Evolutionary conservation across 2,888 invertebrate species (phyloP), one percentile per base, ranked within the genome.

Genomic region (Beris morrisii): DNA sequence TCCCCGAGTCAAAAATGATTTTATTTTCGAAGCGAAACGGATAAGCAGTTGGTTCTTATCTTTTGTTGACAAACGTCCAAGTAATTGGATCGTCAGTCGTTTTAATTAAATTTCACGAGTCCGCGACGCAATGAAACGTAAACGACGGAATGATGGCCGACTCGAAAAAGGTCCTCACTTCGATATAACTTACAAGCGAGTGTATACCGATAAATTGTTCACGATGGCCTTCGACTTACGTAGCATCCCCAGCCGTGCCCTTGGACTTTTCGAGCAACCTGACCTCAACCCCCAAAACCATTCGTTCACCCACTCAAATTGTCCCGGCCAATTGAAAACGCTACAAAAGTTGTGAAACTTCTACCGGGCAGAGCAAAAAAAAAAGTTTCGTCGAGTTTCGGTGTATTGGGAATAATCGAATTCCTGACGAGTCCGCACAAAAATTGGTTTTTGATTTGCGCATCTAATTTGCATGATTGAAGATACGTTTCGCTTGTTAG

Each of bases 391-490:
- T 45, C 31, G 38, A 13, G 52, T 38, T 28, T 31, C 38, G 7
- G 32, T 59, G n/a, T 50, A 50, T 12, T 50, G 38, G 43, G 38
- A 61, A 61, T 50, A 61, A 61, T 50, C 50, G 61, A 61, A 61
- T 61, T 61, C 43, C 61, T 11, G 50, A 50, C 31, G 52, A 61
- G 43, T 52, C 46, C 50, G 12, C 52, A 52, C 52, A 50, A 38
- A 22, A 61, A 61, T 61, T 52, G 61, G 61, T 61, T 61, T 59
- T 59, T 61, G 61, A 61, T 50, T 61, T 38, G 61, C n/a, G 50
- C 61, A 61, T 61, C 61, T 52, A 61, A 61, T 61, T 61, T 61
- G 61, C 61, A 61, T 61, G 61, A 61, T 61, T 61, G 61, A 30
- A 61, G 61, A 50, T 61, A 38, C 52, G 38, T 52, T 52, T 50